These are phyloP conservation scores for Lycophotia porphyrea DNA, from an alignment of 2,888 invertebrate species.

Conservation along the genomic window DNA sequence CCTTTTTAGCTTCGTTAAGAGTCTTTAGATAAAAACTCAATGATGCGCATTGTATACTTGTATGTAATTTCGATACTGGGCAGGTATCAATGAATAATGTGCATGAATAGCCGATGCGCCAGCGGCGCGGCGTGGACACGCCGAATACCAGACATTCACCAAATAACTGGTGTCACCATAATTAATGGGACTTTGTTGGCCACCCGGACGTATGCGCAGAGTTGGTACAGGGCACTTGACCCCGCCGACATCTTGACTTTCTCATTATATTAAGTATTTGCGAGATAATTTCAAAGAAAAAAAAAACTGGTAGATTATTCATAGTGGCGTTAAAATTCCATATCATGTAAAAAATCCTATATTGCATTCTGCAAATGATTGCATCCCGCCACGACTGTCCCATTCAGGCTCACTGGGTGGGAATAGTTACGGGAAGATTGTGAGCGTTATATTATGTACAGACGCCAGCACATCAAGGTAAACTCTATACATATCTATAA, in stretches of 20 bases:
- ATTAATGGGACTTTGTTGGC: conserved; percentile 35
- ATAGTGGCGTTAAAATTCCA: background rate
- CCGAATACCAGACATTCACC: conserved; percentile 24
- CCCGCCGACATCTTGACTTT: conserved; percentile 10
- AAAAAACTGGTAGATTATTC: too few species aligned
- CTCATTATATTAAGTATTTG: background rate
- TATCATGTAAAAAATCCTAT: background rate
- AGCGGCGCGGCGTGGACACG: background rate
- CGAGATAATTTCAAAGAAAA: background rate
- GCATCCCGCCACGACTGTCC: too few species aligned
- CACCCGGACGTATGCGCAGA: background rate
- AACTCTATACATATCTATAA: too few species aligned
- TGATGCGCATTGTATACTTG: background rate
- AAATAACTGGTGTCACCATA: conserved; percentile 37
- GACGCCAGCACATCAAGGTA: too few species aligned
- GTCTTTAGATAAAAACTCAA: background rate
- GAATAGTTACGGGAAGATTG: too few species aligned
- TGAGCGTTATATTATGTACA: too few species aligned
- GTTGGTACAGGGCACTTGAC: conserved; percentile 3
- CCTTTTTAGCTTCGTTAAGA: too few species aligned
- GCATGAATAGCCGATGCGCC: conserved; percentile 8
- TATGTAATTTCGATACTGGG: background rate
- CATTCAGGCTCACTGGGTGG: too few species aligned
- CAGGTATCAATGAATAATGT: conserved; percentile 28
- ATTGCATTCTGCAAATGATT: too few species aligned